phyloP scores from a whole-genome alignment of 2,888 invertebrate species.

The Tanytarsus gracilentus region DNA sequence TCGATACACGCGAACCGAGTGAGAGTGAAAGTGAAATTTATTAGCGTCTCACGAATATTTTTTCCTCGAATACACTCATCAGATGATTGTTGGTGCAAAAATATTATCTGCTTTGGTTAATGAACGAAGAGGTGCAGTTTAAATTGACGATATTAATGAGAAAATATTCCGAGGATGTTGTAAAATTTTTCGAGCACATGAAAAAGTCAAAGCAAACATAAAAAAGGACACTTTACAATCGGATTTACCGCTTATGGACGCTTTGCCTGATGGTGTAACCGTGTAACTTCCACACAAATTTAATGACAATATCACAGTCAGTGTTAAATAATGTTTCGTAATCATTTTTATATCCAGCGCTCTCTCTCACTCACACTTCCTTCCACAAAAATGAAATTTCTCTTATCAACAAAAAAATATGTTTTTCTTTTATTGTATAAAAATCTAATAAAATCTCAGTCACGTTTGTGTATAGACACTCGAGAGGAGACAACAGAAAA shows the following conservation, averaged over 20 bases:
- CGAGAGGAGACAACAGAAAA: constrained; percentile 7
- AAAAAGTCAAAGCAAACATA: neutral
- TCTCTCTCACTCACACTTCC: neutral
- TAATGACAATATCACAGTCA: constrained; percentile 40
- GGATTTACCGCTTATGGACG: constrained; percentile 38
- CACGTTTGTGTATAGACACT: neutral
- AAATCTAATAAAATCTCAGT: neutral
- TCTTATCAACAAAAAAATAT: too few relatives aligned
- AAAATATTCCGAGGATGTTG: too few relatives aligned
- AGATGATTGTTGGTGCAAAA: neutral
- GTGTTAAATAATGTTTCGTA: constrained; percentile 31
- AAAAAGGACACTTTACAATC: constrained; percentile 21
- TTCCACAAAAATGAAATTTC: neutral
- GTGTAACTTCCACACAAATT: constrained; percentile 38
- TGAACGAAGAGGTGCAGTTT: too few relatives aligned
- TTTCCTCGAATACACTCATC: neutral
- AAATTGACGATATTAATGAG: too few relatives aligned
- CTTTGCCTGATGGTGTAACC: constrained; percentile 36
- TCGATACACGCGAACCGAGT: constrained; percentile 12
- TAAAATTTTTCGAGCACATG: neutral
- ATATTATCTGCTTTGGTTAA: too few relatives aligned
- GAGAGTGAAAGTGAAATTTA: constrained; percentile 26
- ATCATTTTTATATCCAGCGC: constrained; percentile 18
- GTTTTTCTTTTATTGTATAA: neutral
- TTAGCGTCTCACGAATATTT: neutral